Evolutionary conservation across 2,888 invertebrate species (phyloP).

Genomic region (Netelia fuscicornis): DNA sequence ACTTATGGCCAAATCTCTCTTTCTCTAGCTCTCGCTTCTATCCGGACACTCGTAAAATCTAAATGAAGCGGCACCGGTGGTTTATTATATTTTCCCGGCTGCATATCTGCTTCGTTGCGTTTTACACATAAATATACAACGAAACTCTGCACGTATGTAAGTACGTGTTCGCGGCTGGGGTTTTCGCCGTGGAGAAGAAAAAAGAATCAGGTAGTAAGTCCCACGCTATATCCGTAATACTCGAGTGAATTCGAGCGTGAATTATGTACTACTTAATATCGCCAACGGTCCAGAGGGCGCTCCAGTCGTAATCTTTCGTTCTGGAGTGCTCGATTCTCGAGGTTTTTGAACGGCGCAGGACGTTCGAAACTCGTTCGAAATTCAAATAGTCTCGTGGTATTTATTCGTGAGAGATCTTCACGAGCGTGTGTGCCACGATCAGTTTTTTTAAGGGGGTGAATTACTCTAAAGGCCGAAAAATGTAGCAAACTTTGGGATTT

Average conservation of each 20-base stretch:
- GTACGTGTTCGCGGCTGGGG: background rate
- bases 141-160: background rate
- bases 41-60: conserved; percentile 37
- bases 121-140: background rate
- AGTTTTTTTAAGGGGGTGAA: too few species aligned
- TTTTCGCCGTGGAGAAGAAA: too few species aligned
- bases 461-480: too few species aligned
- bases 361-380: too few species aligned
- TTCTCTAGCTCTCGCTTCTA: background rate
- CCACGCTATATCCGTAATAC: conserved; percentile 66
- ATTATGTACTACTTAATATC: conserved; percentile 77
- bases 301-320: conserved; percentile 58
- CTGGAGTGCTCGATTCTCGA: conserved; percentile 19
- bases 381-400: background rate
- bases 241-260: conserved; percentile 77
- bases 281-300: conserved; percentile 69
- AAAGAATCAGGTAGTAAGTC: conserved; percentile 60
- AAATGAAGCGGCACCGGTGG: conserved; percentile 56
- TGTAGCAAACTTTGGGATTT: too few species aligned
- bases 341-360: conserved; percentile 15
- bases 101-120: background rate
- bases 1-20: conserved; percentile 15
- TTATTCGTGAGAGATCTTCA: background rate
- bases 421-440: background rate
- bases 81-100: conserved; percentile 51